Conservation (phyloP, 2,888 invertebrate species). For the Siphonodentalium dalli region DNA sequence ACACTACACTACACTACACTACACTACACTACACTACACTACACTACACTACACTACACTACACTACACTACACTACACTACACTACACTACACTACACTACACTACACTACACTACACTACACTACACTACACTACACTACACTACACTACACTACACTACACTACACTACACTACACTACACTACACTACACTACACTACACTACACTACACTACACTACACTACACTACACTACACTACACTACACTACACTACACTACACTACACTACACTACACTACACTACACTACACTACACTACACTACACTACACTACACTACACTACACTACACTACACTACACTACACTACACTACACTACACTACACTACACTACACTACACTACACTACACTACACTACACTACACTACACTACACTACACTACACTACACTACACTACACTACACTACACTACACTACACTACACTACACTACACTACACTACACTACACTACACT, state of each 20-base stretch:
- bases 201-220: not conserved
- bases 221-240: not conserved
- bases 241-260: not conserved
- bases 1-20: no score
- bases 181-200: not conserved
- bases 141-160: not conserved
- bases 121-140: no score
- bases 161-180: not conserved
- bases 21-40: no score
- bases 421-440: not conserved
- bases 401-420: constrained; percentile 1
- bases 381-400: not conserved
- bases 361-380: constrained; percentile 1
- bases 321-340: not conserved
- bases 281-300: not conserved
- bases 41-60: no score
- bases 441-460: not conserved
- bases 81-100: no score
- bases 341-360: constrained; percentile 1
- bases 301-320: not conserved
- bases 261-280: not conserved
- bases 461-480: not conserved
- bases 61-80: no score
- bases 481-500: not conserved
- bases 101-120: no score